Evolutionary conservation across 1,140 invertebrate species (phyloP).

Genomic region (Fopius arisanus): DNA sequence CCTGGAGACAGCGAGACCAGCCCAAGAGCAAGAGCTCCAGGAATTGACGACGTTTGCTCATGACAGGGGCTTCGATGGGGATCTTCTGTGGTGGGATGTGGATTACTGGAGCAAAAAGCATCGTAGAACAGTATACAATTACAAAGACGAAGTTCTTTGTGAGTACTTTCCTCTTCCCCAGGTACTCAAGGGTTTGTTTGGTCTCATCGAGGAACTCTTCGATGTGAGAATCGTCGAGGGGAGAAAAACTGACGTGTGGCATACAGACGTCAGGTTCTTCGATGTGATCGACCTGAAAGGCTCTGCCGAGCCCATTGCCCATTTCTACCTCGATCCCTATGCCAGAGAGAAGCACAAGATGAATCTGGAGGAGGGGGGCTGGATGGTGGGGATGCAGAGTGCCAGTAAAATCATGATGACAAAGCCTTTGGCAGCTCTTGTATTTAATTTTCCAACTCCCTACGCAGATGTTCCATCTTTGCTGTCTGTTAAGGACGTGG

Average conservation of each 20-base stretch:
- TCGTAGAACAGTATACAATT: slow-evolving; percentile 69
- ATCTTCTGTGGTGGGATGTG: slow-evolving; percentile 84
- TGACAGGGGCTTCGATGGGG: slow-evolving; percentile 74
- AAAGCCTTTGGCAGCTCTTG: slow-evolving; percentile 78
- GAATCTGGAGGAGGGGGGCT: slow-evolving; percentile 68
- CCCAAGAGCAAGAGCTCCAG: slow-evolving; percentile 79
- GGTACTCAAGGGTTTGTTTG: slow-evolving; percentile 80
- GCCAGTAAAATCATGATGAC: slow-evolving; percentile 70
- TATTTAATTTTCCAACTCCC: slow-evolving; percentile 82
- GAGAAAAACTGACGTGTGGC: slow-evolving; percentile 74
- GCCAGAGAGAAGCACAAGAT: slow-evolving; percentile 72
- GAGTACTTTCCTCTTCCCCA: slow-evolving; percentile 85
- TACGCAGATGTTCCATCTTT: slow-evolving; percentile 72
- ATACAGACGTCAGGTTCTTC: slow-evolving; percentile 85
- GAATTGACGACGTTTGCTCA: slow-evolving; percentile 78
- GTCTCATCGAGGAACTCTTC: slow-evolving; percentile 80
- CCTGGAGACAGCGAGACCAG: slow-evolving; percentile 71
- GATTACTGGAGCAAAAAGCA: slow-evolving; percentile 85
- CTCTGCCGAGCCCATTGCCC: slow-evolving; percentile 72
- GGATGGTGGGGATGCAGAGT: slow-evolving; percentile 74
- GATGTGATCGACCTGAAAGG: slow-evolving; percentile 78
- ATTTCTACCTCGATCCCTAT: slow-evolving; percentile 87
- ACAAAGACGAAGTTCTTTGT: slow-evolving; percentile 75
- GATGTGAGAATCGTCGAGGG: slow-evolving; percentile 81
- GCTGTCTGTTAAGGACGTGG: slow-evolving; percentile 79